Base-by-base conservation (phyloP, 2,888 invertebrate genomes). In the Phymatocera aterrima region DNA sequence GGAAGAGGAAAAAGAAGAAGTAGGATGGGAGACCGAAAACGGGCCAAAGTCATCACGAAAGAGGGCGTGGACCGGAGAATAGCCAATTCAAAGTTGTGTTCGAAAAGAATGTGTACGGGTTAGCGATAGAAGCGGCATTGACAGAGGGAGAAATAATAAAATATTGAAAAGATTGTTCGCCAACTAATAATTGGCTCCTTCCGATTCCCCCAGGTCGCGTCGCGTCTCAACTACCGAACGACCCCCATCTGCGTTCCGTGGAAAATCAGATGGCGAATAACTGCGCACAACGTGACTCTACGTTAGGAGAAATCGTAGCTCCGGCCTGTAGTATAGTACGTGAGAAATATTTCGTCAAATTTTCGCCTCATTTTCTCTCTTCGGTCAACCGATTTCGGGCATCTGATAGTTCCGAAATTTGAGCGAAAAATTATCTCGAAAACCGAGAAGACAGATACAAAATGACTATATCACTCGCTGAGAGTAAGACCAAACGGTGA, bases 121-220 rank as follows among this genome's bases (percentile, higher is more conserved):
- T n/a, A n/a, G n/a, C n/a, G n/a, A n/a, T n/a, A n/a, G n/a, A n/a
- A n/a, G n/a, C 31, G 51, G 51, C 51, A 31, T 46, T 31, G 12
- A 18, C 61, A 24, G 37, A 61, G 77, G 74, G 74, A 77, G 80
- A 79, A 84, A 80, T 82, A 82, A 82, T 83, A 83, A 83, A 83
- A 82, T 81, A 81, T 81, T 60, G 82, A 83, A 81, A 80, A 82
- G 80, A 81, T 82, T 79, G 75, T 79, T 75, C 48, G 80, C 80
- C 80, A 81, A 80, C 80, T 82, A 81, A 82, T 83, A 84, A 84
- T 83, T 81, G 84, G 79, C 64, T 77, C 34, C 79, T n/a, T 77
- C 48, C 65, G 28, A 48, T 8, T 51, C n/a, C 77, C 48, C 10
- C 18, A 43, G 6, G n/a, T 31, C 68, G 15, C 75, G 28, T 21